Base-by-base conservation (phyloP, 2,888 invertebrate species). In the Archaeoteleia sp. region DNA sequence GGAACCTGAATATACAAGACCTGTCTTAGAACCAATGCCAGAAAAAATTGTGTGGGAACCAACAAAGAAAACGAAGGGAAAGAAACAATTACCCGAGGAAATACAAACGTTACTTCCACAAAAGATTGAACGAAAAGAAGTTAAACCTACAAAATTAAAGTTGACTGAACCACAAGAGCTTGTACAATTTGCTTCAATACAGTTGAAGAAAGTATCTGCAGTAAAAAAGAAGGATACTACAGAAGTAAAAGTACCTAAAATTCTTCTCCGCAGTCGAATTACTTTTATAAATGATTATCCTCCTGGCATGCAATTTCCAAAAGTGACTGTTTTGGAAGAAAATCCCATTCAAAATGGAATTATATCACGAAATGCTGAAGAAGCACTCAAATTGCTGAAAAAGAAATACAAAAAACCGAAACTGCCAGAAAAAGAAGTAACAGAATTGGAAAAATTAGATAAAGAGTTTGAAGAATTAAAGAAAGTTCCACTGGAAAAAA, bases 191-290 rank as follows among this genome's bases (percentile, higher is more conserved):
- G 89, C 90, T 55, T 88, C 90, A 82, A 86, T 93, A 1, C 92
- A 93, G 85, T 85, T 93, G 72, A 81, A 66, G 77, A 92, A 91
- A 78, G 86, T 88, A 1, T 75, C 86, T 12, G 82, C 85, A 7
- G 86, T 87, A 67, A 87, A 88, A 6, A 88, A 89, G 72, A 85
- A 86, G 73, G 87, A 87, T 67, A 62, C 80, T 4, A 75, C 83
- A 25, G 70, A 82, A 5, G 77, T 85, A 1, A 80, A 84, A 51
- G 83, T 93, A 54, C 92, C 91, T 0, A 92, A 91, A 82, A 87
- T 92, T 46, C 87, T 91, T 77, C 85, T 94, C 0, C 92, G 91
- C 77, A 93, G 93, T 80, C 88, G 91, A 71, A 91, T 93, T n/a
- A 87, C 86, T 30, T 88, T 88, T 73, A 82, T 87, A 1, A 86